Conservation (phyloP, 2,888 invertebrate genomes). For the Ennomos erosarius region DNA sequence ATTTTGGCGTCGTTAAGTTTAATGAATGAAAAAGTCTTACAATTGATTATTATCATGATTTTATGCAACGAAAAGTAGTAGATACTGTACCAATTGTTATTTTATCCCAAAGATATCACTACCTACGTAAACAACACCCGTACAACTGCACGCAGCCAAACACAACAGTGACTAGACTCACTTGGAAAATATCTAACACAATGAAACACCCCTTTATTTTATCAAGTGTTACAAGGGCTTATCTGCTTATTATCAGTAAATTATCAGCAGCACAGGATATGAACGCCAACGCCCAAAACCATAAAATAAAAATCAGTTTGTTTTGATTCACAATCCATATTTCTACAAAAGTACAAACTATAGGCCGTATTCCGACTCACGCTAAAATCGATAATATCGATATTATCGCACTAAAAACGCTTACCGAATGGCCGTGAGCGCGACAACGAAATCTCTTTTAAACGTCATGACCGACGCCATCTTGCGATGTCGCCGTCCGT, state of each 20-base stretch:
- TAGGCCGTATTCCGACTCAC: too few relatives aligned
- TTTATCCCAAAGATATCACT: constrained; percentile 9
- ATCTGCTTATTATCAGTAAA: constrained; percentile 71
- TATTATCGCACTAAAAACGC: too few relatives aligned
- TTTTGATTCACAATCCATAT: constrained; percentile 54
- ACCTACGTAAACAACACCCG: constrained; percentile 28
- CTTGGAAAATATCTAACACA: constrained; percentile 41
- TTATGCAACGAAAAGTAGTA: not conserved
- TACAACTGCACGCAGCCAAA: too few relatives aligned
- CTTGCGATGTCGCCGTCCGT: too few relatives aligned
- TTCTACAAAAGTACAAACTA: too few relatives aligned
- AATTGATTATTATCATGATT: not conserved
- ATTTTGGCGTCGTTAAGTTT: constrained; percentile 25
- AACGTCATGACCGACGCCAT: too few relatives aligned
- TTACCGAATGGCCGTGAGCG: too few relatives aligned
- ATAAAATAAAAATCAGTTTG: constrained; percentile 45
- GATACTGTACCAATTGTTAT: constrained; percentile 7
- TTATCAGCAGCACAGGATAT: constrained; percentile 64
- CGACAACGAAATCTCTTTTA: too few relatives aligned
- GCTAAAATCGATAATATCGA: too few relatives aligned
- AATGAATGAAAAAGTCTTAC: constrained; percentile 59
- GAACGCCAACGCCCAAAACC: constrained; percentile 74
- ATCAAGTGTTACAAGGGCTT: constrained; percentile 55
- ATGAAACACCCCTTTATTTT: constrained; percentile 54
- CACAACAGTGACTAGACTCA: constrained; percentile 15